A percentile compares a stretch with the other conserved stretches of the same genome.
These are phyloP conservation scores for Neodiprion virginianus DNA, from an alignment of 1,140 invertebrate genomes.

Conservation along the genomic window DNA sequence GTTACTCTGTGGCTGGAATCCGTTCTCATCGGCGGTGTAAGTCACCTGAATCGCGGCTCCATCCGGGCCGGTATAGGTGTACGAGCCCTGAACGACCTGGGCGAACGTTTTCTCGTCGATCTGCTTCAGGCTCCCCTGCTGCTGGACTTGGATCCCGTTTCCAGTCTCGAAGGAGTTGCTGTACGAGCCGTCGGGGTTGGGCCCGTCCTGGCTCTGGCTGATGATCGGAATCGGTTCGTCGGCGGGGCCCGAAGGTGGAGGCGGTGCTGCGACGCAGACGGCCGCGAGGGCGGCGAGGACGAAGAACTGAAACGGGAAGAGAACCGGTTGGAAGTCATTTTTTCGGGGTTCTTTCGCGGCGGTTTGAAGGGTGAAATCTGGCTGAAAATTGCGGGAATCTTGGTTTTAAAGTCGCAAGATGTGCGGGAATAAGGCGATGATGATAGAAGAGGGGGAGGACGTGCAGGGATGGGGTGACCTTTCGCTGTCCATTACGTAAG, in stretches of 20 bases:
- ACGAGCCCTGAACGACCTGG: conserved; percentile 54
- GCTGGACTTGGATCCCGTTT: conserved; percentile 62
- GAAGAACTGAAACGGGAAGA: background rate
- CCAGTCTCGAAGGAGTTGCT: conserved; percentile 60
- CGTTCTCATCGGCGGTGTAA: conserved; percentile 66
- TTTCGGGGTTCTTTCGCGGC: too few relatives aligned
- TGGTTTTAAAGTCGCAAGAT: too few relatives aligned
- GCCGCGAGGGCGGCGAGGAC: background rate
- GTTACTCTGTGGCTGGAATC: conserved; percentile 61
- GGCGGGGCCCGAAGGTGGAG: background rate
- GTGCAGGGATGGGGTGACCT: background rate
- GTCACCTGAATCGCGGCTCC: conserved; percentile 50
- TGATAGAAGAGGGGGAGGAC: background rate
- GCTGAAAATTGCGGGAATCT: too few relatives aligned
- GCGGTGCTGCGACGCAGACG: background rate
- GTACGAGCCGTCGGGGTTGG: conserved; percentile 42
- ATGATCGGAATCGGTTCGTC: background rate
- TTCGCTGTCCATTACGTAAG: background rate
- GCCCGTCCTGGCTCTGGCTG: conserved; percentile 27
- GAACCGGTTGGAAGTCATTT: too few relatives aligned
- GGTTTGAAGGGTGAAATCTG: too few relatives aligned
- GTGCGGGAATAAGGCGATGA: too few relatives aligned
- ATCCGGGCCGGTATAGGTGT: conserved; percentile 59
- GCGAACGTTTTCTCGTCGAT: conserved; percentile 49
- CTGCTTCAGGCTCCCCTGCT: conserved; percentile 36